phyloP scores from a whole-genome alignment of 2,888 invertebrate species.

The Tetranychus piercei region DNA sequence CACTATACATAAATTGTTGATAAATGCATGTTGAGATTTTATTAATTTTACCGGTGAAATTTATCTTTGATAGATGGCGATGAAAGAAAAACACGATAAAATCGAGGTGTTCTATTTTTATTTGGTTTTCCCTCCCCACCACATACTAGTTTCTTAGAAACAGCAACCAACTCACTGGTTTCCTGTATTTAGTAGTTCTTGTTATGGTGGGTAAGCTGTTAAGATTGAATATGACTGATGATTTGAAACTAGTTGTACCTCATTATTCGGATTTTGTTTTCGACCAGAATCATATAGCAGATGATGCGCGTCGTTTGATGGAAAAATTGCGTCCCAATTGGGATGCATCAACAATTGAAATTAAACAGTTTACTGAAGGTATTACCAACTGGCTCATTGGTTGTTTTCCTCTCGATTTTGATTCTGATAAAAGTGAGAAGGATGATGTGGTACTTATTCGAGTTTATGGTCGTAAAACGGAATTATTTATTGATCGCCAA shows the following conservation, averaged over 20 bases:
- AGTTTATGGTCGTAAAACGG: slow-evolving; percentile 81
- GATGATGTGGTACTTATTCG: slow-evolving; percentile 54
- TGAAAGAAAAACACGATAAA: too few relatives aligned
- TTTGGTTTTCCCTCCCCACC: too few relatives aligned
- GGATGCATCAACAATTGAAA: slow-evolving; percentile 14
- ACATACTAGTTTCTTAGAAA: too few relatives aligned
- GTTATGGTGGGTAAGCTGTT: neutral
- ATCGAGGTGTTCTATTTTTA: too few relatives aligned
- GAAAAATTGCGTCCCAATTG: slow-evolving; percentile 22
- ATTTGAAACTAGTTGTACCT: neutral
- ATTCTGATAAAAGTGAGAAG: neutral
- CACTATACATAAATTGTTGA: too few relatives aligned
- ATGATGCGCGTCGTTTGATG: slow-evolving; percentile 23
- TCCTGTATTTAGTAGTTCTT: neutral
- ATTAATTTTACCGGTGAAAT: too few relatives aligned
- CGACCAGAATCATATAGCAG: slow-evolving; percentile 13
- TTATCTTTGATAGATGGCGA: neutral
- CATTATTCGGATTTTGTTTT: neutral
- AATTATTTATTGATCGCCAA: slow-evolving; percentile 69
- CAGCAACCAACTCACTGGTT: neutral
- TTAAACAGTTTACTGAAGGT: slow-evolving; percentile 73
- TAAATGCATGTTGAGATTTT: too few relatives aligned
- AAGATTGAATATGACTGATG: neutral
- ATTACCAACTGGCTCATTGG: slow-evolving; percentile 79
- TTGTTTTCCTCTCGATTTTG: slow-evolving; percentile 40